These are phyloP conservation scores for Nestor notabilis DNA, from an alignment of 2,113 vertebrate species.

Conservation along the genomic window DNA sequence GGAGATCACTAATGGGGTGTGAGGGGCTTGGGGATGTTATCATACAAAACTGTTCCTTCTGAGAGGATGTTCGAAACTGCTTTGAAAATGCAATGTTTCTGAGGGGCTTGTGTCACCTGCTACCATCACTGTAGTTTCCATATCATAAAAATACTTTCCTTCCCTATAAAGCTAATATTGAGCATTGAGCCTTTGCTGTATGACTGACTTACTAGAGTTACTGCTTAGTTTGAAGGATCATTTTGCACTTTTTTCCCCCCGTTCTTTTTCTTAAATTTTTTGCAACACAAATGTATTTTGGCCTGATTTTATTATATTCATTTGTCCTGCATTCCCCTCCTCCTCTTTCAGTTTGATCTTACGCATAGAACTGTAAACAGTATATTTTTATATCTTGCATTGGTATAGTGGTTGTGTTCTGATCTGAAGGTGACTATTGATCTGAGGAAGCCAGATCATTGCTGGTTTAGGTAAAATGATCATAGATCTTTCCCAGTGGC, in stretches of 20 bases:
- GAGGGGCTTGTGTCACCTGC: neutral
- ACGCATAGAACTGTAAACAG: neutral
- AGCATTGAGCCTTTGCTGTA: neutral
- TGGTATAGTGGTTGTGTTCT: neutral
- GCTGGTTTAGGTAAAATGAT: neutral
- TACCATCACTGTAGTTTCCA: no score
- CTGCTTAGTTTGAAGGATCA: neutral
- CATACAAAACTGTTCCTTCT: neutral
- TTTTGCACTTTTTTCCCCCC: neutral
- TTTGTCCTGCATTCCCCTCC: neutral
- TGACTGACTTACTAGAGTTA: neutral
- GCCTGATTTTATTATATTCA: neutral
- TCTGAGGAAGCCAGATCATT: neutral
- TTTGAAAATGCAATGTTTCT: neutral
- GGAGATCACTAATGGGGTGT: rapidly evolving
- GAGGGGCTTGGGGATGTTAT: neutral
- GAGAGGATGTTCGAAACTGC: neutral
- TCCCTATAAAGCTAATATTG: neutral
- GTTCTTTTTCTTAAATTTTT: neutral
- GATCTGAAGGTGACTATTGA: neutral
- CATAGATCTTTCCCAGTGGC: neutral
- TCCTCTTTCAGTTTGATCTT: neutral
- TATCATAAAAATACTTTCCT: neutral
- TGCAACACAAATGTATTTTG: neutral
- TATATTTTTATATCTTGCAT: neutral